Evolutionary conservation across 92 coral and sea anemone genomes (phyloP).

Genomic region (Phenganax marumi): DNA sequence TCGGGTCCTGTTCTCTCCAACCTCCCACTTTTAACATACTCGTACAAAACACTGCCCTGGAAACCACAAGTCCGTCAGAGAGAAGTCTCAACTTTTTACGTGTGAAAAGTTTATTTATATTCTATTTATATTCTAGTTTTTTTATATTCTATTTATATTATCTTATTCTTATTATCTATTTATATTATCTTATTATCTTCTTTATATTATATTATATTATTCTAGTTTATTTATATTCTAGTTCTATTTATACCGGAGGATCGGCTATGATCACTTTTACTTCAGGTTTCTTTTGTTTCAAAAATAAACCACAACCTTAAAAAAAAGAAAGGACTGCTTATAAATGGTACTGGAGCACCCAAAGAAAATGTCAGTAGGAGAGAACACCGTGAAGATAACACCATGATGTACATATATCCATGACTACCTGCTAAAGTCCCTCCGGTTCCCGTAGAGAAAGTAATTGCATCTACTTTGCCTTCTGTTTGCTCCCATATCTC

Average conservation of each 20-base stretch:
- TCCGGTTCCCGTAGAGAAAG: conserved; percentile 92
- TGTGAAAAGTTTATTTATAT: background rate
- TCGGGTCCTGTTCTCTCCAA: conserved; percentile 87
- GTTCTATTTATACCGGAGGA: conserved; percentile 70
- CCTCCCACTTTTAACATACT: conserved; percentile 82
- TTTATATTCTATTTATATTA: background rate
- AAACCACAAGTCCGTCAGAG: background rate
- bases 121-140: background rate
- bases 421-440: conserved; percentile 89
- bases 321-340: background rate
- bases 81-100: background rate
- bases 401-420: background rate
- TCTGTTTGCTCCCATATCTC: conserved; percentile 98
- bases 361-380: too few relatives aligned
- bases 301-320: conserved; percentile 79
- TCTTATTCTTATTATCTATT: background rate
- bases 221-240: too few relatives aligned
- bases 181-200: too few relatives aligned
- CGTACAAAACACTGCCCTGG: conserved; percentile 95
- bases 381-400: too few relatives aligned
- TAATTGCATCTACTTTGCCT: conserved; percentile 85
- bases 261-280: conserved; percentile 91
- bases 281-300: conserved; percentile 84
- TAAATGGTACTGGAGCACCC: background rate
- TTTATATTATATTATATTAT: too few relatives aligned